These are phyloP conservation scores for Xestia xanthographa DNA, from an alignment of 2,888 invertebrate species.

Conservation along the genomic window DNA sequence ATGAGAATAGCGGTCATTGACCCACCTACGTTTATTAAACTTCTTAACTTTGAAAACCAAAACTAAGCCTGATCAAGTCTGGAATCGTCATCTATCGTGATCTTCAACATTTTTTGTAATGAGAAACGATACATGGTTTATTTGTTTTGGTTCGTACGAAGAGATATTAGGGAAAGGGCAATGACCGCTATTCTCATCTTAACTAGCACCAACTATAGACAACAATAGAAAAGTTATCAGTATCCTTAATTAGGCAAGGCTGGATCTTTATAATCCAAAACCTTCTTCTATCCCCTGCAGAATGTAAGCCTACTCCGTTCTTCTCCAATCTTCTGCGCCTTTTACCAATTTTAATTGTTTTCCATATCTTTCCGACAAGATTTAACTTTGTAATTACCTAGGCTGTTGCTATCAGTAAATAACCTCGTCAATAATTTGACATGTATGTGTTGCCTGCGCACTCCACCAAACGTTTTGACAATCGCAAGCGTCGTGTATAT, in stretches of 20 bases:
- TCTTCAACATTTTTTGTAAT: too few species aligned
- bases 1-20: too few species aligned
- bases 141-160: too few species aligned
- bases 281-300: not conserved
- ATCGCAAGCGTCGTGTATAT: slow-evolving; percentile 12
- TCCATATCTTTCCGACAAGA: not conserved
- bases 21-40: too few species aligned
- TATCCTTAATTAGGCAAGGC: not conserved
- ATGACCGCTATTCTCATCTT: too few species aligned
- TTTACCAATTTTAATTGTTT: not conserved
- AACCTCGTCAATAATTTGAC: not conserved
- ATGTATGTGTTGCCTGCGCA: not conserved
- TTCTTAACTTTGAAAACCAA: too few species aligned
- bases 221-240: not conserved
- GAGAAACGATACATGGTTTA: too few species aligned
- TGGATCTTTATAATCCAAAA: not conserved
- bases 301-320: not conserved
- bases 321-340: not conserved
- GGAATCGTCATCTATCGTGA: too few species aligned
- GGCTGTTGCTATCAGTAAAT: not conserved
- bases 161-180: too few species aligned
- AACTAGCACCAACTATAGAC: too few species aligned
- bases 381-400: not conserved
- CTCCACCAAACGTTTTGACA: slow-evolving; percentile 22
- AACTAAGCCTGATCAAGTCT: too few species aligned